Percentiles rank a stretch among this genome's conserved stretches.
phyloP scores from a whole-genome alignment of 2,113 vertebrate species.

The Casuarius casuarius region DNA sequence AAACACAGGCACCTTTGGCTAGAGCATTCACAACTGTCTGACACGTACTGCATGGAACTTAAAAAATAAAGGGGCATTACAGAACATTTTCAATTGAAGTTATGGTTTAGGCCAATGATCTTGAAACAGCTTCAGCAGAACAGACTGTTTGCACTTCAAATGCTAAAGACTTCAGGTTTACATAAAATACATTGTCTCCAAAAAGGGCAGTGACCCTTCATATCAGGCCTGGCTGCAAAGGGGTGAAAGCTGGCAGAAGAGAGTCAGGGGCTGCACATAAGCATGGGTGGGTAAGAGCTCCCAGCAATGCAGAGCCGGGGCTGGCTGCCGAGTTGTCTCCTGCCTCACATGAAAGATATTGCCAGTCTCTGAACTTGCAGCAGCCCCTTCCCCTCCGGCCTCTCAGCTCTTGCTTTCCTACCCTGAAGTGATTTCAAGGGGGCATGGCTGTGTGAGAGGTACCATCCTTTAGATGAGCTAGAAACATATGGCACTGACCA shows the following conservation, averaged over 20 bases:
- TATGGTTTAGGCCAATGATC: not conserved
- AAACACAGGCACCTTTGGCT: accelerated
- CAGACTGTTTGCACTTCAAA: accelerated
- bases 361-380: conserved; percentile 5
- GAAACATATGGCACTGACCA: conserved; percentile 64
- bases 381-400: not conserved
- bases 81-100: not conserved
- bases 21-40: not conserved
- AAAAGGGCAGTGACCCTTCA: not conserved
- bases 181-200: not conserved
- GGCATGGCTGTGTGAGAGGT: not conserved
- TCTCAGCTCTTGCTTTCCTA: not conserved
- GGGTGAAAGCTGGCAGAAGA: not conserved
- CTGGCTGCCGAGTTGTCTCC: not conserved
- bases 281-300: not conserved
- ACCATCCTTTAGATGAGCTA: conserved; percentile 16
- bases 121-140: not conserved
- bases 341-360: not conserved
- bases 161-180: not conserved
- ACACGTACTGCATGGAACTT: not conserved
- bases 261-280: not conserved
- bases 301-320: not conserved
- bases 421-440: conserved; percentile 13
- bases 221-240: not conserved
- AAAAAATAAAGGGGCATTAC: not conserved